Evolutionary conservation across 2,797 vertebrate species (phyloP).

Genomic region (Rhinatrema bivittatum): DNA sequence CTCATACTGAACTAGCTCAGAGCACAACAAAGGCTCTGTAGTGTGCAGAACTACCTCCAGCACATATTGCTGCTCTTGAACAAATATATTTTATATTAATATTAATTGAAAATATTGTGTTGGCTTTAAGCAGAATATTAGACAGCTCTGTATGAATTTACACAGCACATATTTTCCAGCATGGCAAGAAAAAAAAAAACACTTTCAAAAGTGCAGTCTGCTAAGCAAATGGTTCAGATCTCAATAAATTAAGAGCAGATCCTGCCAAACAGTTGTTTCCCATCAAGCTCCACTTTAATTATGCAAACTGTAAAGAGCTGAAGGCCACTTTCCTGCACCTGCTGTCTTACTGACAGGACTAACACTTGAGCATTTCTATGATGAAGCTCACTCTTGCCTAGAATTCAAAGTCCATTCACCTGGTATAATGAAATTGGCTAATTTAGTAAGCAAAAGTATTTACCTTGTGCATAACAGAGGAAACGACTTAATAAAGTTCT

Average conservation of each 20-base stretch:
- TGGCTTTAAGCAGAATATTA: no score
- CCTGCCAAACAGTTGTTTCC: background rate
- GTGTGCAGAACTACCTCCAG: no score
- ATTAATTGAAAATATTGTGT: no score
- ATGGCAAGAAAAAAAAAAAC: no score
- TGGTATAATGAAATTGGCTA: slow-evolving; percentile 66
- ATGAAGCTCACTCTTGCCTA: slow-evolving; percentile 11
- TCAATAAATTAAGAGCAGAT: background rate
- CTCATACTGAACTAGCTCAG: no score
- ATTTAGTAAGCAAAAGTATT: slow-evolving; percentile 55
- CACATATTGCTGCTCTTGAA: no score
- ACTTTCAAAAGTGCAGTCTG: no score
- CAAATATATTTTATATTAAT: no score
- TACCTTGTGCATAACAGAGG: slow-evolving; percentile 23
- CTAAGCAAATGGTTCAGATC: slow-evolving; percentile 3
- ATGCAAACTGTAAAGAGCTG: background rate
- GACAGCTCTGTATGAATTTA: no score
- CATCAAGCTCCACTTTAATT: slow-evolving; percentile 6
- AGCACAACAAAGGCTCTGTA: no score
- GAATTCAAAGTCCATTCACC: slow-evolving; percentile 49
- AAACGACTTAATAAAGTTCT: slow-evolving; percentile 43
- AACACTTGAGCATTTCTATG: slow-evolving; percentile 6
- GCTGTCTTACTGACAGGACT: slow-evolving; percentile 16
- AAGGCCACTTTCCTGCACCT: slow-evolving; percentile 1
- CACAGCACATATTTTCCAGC: no score